Conservation (phyloP, 2,113 vertebrate species). For the Sylvicapra grimmia region DNA sequence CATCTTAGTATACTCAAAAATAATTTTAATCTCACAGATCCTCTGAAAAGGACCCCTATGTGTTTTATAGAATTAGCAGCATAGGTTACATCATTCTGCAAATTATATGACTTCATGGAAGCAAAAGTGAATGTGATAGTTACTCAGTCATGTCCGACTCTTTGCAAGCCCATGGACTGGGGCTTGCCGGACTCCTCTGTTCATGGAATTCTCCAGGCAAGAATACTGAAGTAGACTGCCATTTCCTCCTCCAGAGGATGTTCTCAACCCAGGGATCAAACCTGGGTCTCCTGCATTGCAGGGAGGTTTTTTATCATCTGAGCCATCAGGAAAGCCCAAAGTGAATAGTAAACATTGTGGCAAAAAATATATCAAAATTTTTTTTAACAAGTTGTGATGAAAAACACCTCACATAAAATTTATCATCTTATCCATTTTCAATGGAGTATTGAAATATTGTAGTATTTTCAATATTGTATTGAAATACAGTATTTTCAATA, state of each 20-base stretch:
- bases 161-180: background rate
- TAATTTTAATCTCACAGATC: background rate
- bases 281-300: background rate
- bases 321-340: background rate
- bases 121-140: background rate
- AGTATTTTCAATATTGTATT: too few relatives aligned
- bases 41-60: background rate
- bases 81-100: background rate
- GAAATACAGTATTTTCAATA: too few relatives aligned
- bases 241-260: background rate
- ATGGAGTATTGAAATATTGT: too few relatives aligned
- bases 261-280: background rate
- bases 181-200: background rate
- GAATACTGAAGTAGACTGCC: background rate
- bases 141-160: accelerated
- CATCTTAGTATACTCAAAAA: background rate
- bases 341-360: background rate
- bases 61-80: background rate
- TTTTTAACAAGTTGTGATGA: background rate
- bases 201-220: background rate
- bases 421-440: background rate
- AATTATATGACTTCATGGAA: background rate
- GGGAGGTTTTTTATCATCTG: background rate
- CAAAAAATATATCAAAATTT: background rate
- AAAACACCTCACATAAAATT: background rate